Evolutionary conservation across 23 tunicate genomes (phyloP), one percentile per base, ranked within the genome.

Genomic region (Oikopleura dioica): DNA sequence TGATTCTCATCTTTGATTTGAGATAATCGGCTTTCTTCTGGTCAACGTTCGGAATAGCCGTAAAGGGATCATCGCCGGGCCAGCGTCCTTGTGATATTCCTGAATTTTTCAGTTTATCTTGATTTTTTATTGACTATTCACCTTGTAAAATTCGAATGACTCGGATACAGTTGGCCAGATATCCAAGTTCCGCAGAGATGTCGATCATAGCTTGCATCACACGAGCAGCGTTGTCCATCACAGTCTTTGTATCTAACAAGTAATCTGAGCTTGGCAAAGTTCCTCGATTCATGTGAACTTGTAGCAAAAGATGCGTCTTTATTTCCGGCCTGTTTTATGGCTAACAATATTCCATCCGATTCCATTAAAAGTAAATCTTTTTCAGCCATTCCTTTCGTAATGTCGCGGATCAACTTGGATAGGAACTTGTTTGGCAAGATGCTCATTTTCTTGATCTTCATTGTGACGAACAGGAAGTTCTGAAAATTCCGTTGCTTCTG

Each of bases 381-480:
- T n/a, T n/a, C n/a, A n/a, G n/a, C n/a, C n/a, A n/a, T n/a, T n/a
- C n/a, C n/a, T n/a, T n/a, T n/a, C n/a, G n/a, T n/a, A n/a, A n/a
- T n/a, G n/a, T n/a, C n/a, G 76, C 34, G 75, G 26, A 37, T 1
- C 31, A 12, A 35, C 32, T 12, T 12, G 76, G 32, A 68, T 28
- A 12, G 16, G 12, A 68, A 68, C n/a, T 68, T 68, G 28, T 28
- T 12, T 9, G 75, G 26, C 29, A 68, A n/a, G 67, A 37, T 58
- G 84, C 95, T 85, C 84, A 79, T 89, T 89, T 1, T 84, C 80
- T 5, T 68, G 78, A 59, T 89, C 96, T 80, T 89, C 96, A 67
- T 89, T 89, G 72, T 89, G 96, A 33, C 96, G 79, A 38, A 89
- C 96, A 2, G 96, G 89, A 1, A 89, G 76, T 68, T 89, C 96